These are phyloP conservation scores for Acrocephalus scirpaceus DNA, from an alignment of 2,797 vertebrate species.

Conservation along the genomic window DNA sequence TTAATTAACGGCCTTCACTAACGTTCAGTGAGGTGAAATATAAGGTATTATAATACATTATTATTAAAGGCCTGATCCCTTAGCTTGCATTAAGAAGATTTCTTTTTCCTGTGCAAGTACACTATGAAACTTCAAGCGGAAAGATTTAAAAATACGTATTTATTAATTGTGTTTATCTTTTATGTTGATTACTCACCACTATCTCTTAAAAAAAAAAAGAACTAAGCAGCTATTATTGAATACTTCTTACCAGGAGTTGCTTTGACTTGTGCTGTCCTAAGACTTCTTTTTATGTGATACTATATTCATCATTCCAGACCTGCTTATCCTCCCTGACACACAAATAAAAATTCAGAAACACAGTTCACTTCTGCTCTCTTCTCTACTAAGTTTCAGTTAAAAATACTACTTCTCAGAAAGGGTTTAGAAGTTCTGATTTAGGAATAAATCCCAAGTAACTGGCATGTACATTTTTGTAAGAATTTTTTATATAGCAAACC, in stretches of 20 bases:
- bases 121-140: neutral
- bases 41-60: neutral
- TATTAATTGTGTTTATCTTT: neutral
- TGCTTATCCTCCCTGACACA: neutral
- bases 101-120: neutral
- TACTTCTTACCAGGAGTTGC: neutral
- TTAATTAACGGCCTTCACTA: neutral
- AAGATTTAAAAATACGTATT: neutral
- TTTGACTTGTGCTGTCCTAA: neutral
- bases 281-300: neutral
- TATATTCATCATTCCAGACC: neutral
- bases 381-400: neutral
- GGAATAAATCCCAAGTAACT: neutral
- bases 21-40: neutral
- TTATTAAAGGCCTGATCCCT: neutral
- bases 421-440: neutral
- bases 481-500: neutral
- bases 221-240: neutral
- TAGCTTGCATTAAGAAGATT: neutral
- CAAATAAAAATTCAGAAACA: neutral
- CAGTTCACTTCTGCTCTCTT: neutral
- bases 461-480: neutral
- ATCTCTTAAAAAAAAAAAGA: neutral
- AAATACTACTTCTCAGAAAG: neutral
- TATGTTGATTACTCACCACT: neutral